phyloP scores from a whole-genome alignment of 2,113 vertebrate genomes.

The Strix aluco region DNA sequence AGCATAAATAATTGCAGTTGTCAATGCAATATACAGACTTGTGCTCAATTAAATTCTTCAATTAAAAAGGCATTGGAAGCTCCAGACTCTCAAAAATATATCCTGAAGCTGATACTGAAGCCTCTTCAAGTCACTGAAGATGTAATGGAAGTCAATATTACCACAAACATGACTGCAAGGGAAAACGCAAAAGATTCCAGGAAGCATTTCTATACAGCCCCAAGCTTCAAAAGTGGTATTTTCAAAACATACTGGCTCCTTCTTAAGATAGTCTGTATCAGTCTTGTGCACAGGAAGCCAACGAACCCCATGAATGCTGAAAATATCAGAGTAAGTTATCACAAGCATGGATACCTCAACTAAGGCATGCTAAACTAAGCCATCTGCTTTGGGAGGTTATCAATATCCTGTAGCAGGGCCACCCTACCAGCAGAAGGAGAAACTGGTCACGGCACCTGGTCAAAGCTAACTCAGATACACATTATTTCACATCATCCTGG shows the following conservation, averaged over 20 bases:
- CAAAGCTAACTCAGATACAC: not conserved
- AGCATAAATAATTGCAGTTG: not conserved
- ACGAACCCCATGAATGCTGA: not conserved
- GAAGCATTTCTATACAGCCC: not conserved
- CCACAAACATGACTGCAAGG: not conserved
- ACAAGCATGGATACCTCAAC: not conserved
- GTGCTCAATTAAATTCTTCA: not conserved
- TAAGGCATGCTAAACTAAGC: not conserved
- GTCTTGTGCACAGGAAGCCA: not conserved
- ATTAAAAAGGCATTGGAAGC: accelerated
- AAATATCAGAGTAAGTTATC: not conserved
- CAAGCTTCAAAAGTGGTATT: not conserved
- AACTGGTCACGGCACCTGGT: not conserved
- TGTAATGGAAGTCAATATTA: not conserved
- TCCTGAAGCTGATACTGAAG: not conserved
- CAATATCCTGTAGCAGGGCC: not conserved
- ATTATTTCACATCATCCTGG: not conserved
- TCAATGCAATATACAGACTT: not conserved
- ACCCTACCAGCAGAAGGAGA: not conserved
- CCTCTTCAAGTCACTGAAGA: not conserved
- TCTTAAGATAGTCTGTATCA: not conserved
- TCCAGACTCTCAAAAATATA: not conserved
- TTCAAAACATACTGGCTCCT: not conserved
- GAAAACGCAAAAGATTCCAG: not conserved
- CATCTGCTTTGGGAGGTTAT: not conserved